Base-by-base conservation (phyloP, 2,888 invertebrate species). In the Drosophila anomelani region DNA sequence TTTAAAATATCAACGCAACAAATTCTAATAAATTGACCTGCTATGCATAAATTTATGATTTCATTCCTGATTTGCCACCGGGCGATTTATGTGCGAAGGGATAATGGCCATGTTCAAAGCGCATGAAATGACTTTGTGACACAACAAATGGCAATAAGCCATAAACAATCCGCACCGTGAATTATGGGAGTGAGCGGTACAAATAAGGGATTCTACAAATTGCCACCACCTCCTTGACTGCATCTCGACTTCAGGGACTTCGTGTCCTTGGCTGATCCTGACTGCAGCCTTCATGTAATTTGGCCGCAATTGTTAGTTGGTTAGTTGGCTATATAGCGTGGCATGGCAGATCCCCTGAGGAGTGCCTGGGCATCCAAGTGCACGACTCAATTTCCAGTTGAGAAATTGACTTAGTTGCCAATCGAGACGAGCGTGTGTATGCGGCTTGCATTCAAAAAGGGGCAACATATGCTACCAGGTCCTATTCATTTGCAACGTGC, bases 61-160 rank as follows among this genome's bases (percentile, higher is more conserved):
- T 78, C 57, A 63, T 69, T 69, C 73, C 72, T 71, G 76, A 58
- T 75, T 78, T 39, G 56, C 62, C 71, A 55, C 38, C 61, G 69
- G 66, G 57, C 60, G 76, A 89, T 85, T 82, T 85, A 64, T 80
- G 75, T 71, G 49, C 13, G 47, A 64, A 56, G 44, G 83, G 62
- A 83, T 83, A 70, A 78, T 77, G 75, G 74, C 67, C 46, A 39
- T 60, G 68, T 63, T 56, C 39, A 73, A 74, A 72, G 53, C 68
- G 67, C 81, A 78, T 78, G 73, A 86, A 86, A 83, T 78, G 81
- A 75, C 75, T 86, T 82, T 86, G 84, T 86, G 83, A 79, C 85
- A 79, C 69, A 87, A 73, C 88, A 79, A 87, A 85, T 78, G 88
- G 72, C 74, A 80, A 78, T 89, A 85, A 85, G 78, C 66, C 75